Evolutionary conservation across 2,888 invertebrate genomes (phyloP).

Genomic region (Drosophila eohydei): DNA sequence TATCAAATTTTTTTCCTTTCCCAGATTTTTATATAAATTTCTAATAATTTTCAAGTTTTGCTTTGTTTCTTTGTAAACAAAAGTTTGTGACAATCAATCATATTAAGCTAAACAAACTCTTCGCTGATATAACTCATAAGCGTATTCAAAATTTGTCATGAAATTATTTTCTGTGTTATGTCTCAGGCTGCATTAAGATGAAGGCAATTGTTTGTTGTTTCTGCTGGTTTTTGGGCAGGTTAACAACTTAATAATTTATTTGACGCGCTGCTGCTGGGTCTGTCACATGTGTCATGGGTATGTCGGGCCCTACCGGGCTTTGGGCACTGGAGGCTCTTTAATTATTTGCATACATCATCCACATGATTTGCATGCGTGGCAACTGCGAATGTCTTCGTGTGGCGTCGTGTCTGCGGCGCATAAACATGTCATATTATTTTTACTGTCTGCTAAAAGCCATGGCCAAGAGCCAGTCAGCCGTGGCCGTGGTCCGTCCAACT

Average conservation of each 20-base stretch:
- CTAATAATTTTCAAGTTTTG: no score
- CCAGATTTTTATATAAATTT: no score
- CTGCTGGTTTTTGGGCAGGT: constrained; percentile 43
- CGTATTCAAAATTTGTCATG: neutral
- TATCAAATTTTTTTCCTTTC: no score
- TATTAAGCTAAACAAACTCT: no score
- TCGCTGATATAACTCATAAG: neutral
- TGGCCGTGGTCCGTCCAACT: constrained; percentile 33
- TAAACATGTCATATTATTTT: constrained; percentile 77
- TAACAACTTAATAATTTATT: constrained; percentile 77
- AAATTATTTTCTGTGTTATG: neutral
- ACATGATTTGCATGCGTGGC: constrained; percentile 74
- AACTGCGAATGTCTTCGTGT: constrained; percentile 63
- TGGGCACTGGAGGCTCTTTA: constrained; percentile 45
- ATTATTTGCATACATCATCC: constrained; percentile 66
- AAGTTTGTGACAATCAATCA: no score
- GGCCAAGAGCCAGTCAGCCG: constrained; percentile 38
- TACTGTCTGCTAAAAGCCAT: constrained; percentile 71
- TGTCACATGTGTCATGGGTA: constrained; percentile 62
- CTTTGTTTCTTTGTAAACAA: no score
- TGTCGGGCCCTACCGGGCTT: constrained; percentile 33
- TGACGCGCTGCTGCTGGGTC: constrained; percentile 25
- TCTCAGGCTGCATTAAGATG: constrained; percentile 33
- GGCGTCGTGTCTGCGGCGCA: constrained; percentile 61
- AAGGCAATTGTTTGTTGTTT: constrained; percentile 53